Conservation (phyloP, 2,113 vertebrate genomes). For the Bubo scandiacus region DNA sequence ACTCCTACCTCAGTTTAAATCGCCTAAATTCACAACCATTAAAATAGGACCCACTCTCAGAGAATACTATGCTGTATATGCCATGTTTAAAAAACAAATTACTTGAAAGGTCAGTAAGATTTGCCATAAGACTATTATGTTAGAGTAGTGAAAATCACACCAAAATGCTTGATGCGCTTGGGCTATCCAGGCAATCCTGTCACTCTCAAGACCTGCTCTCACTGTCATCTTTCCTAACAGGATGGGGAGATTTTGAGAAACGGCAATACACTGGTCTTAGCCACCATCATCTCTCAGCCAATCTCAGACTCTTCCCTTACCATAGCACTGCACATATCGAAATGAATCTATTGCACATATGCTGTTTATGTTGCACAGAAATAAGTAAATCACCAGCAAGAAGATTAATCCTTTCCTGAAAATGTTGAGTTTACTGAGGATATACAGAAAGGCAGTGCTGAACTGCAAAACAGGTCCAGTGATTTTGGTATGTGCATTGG, state of each 20-base stretch:
- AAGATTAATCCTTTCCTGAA: background rate
- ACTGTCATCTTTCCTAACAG: background rate
- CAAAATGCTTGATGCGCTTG: background rate
- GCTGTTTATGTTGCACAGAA: background rate
- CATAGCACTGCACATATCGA: background rate
- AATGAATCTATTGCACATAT: background rate
- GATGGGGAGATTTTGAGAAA: background rate
- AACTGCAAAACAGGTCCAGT: background rate
- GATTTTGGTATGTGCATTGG: background rate
- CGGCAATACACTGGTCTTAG: rapidly evolving
- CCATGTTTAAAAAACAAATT: background rate
- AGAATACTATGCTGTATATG: background rate
- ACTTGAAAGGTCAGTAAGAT: background rate
- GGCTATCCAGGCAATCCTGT: background rate
- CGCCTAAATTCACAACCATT: background rate
- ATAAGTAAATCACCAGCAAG: background rate
- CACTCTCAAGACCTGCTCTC: background rate
- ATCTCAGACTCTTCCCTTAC: background rate
- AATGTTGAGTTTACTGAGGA: background rate
- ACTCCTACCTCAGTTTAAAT: background rate
- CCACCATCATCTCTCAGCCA: background rate
- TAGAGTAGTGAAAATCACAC: background rate
- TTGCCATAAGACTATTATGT: background rate
- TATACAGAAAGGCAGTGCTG: background rate
- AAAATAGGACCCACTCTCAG: background rate